These are phyloP conservation scores for Myrmophylax atrothorax DNA, from an alignment of 2,113 vertebrate species.

Conservation along the genomic window DNA sequence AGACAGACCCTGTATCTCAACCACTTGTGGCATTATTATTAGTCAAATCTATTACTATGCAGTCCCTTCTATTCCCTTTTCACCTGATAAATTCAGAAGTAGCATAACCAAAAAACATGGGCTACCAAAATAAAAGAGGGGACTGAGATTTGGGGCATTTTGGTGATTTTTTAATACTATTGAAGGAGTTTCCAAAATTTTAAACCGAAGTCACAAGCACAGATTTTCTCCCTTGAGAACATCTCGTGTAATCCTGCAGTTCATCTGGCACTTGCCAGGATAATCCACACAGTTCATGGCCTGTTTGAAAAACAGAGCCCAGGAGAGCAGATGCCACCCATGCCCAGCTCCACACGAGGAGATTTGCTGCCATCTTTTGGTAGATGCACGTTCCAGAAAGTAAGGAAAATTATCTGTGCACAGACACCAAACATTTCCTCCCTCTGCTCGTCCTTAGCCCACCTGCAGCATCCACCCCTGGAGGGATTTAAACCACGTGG, in stretches of 20 bases:
- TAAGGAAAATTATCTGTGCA: neutral
- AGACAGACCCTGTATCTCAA: neutral
- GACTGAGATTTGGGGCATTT: neutral
- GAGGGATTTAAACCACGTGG: neutral
- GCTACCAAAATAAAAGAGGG: neutral
- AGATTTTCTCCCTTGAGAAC: neutral
- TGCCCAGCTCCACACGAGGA: neutral
- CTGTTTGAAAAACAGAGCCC: neutral
- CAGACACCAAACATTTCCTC: neutral
- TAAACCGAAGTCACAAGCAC: neutral
- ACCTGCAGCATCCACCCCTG: neutral
- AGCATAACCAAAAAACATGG: neutral
- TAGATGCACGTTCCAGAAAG: neutral
- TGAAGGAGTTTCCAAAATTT: neutral
- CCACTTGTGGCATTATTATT: neutral
- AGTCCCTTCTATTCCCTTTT: neutral
- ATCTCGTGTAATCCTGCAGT: neutral
- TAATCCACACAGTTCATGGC: neutral
- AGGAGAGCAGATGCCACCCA: neutral
- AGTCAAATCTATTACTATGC: neutral
- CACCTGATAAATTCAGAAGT: neutral
- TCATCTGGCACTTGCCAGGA: neutral
- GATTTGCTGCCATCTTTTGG: constrained; percentile 70
- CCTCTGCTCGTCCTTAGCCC: neutral
- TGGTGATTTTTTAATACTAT: neutral